Conservation (phyloP, 2,113 vertebrate species). For the Ammodytes marinus region DNA sequence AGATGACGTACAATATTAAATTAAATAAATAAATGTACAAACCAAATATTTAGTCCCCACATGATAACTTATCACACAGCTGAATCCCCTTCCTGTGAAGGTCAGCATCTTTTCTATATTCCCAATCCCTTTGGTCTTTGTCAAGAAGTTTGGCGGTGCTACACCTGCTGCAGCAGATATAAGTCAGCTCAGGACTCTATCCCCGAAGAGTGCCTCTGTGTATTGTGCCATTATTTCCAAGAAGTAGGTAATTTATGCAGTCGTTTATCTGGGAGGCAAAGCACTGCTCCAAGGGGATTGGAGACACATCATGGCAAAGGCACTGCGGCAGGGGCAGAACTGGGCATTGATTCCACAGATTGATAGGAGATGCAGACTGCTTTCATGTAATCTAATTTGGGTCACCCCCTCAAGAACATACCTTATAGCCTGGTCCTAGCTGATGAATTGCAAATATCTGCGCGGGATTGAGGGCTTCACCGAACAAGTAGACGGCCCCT, state of each 20-base stretch:
- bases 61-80: slow-evolving; percentile 13
- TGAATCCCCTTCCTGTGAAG: slow-evolving; percentile 17
- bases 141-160: slow-evolving; percentile 16
- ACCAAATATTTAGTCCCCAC: slow-evolving; percentile 22
- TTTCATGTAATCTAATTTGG: slow-evolving; percentile 65
- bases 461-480: slow-evolving; percentile 96
- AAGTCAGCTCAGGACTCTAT: slow-evolving; percentile 49
- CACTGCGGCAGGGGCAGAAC: slow-evolving; percentile 31
- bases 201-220: slow-evolving; percentile 20
- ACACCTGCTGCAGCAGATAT: slow-evolving; percentile 68
- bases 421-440: slow-evolving; percentile 97
- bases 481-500: slow-evolving; percentile 96
- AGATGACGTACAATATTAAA: slow-evolving; percentile 1
- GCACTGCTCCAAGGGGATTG: slow-evolving; percentile 32
- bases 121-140: slow-evolving; percentile 39
- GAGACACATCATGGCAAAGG: slow-evolving; percentile 33
- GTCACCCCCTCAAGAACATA: slow-evolving; percentile 75
- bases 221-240: slow-evolving; percentile 56
- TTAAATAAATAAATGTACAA: slow-evolving; percentile 14
- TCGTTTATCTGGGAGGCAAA: slow-evolving; percentile 63
- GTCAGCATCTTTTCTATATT: slow-evolving; percentile 52
- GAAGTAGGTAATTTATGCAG: slow-evolving; percentile 67
- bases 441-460: slow-evolving; percentile 99
- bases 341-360: slow-evolving; percentile 65
- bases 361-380: slow-evolving; percentile 58